These are phyloP conservation scores for Lagopus muta DNA, from an alignment of 2,113 vertebrate genomes.

Conservation along the genomic window DNA sequence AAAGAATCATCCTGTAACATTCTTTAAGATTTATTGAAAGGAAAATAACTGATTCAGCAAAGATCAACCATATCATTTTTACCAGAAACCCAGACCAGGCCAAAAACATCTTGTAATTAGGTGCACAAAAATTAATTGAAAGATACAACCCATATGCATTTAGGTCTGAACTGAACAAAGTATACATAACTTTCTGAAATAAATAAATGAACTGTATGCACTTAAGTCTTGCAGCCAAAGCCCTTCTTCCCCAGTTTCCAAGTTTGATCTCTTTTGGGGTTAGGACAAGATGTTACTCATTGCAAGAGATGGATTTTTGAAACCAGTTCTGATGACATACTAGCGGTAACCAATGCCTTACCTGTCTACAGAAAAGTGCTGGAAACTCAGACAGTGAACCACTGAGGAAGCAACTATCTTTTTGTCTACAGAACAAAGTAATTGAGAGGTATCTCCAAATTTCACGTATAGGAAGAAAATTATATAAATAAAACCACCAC, in stretches of 20 bases:
- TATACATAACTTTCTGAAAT: neutral
- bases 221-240: slow-evolving; percentile 12
- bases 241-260: neutral
- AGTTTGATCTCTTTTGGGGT: neutral
- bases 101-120: slow-evolving; percentile 26
- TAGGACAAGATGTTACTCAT: slow-evolving; percentile 2
- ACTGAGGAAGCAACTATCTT: neutral
- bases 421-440: neutral
- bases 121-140: slow-evolving; percentile 10
- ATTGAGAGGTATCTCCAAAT: neutral
- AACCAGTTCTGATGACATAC: neutral
- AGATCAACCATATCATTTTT: neutral
- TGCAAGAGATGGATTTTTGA: slow-evolving; percentile 6
- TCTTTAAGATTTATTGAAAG: slow-evolving; percentile 11
- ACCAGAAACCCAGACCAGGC: neutral
- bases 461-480: neutral
- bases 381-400: neutral
- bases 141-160: neutral
- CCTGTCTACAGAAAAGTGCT: neutral
- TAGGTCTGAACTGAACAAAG: neutral
- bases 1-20: neutral
- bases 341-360: neutral
- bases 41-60: slow-evolving; percentile 15
- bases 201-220: neutral
- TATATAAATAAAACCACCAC: neutral